Evolutionary conservation across 92 coral and sea anemone genomes (phyloP), one percentile per base, ranked within the genome.

Genomic region (Parazoanthus atlanticus): DNA sequence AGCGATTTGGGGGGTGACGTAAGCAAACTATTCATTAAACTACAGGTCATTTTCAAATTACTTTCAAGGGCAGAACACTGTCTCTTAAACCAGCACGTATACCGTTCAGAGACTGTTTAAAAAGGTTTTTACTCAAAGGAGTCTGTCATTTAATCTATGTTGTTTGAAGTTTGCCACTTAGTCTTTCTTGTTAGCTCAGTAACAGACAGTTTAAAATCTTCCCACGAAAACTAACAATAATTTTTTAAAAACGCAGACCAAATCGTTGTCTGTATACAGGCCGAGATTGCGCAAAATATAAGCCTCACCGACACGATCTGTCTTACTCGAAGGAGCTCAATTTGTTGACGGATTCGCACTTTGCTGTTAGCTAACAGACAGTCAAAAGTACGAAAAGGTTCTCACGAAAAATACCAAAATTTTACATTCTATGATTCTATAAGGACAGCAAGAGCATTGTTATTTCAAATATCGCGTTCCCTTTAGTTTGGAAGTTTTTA

Each of bases 1-100:
- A 72, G 76, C 76, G 16, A 72, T 72, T 72, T 72, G 38, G 33
- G 19, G 33, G 30, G 34, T 72, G 76, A 72, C 76, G 76, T 32
- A 72, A 13, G 38, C 38, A 72, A 9, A 29, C n/a, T 72, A 28
- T 5, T 17, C 40, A 7, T 31, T 72, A 72, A 72, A 72, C 38
- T 29, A 72, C 76, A 32, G 34, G 76, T 72, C 23, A 2, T 72
- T 17, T 72, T 72, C 23, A 72, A 72, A 30, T 72, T 32, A 72
- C 40, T 72, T 29, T 72, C 34, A 32, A 30, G 23, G 40, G 21
- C 23, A 29, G 25, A 30, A 32, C 38, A 30, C 30, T 29, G 38
- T 30, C 76, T 29, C n/a, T 72, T 30, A 3, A 29, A 72, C 76
- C 16, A 29, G 21, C 76, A 72, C 76, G 76, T 12, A 28, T 72